Evolutionary conservation across 1,140 invertebrate species (phyloP).

Genomic region (Antheraea mylitta): DNA sequence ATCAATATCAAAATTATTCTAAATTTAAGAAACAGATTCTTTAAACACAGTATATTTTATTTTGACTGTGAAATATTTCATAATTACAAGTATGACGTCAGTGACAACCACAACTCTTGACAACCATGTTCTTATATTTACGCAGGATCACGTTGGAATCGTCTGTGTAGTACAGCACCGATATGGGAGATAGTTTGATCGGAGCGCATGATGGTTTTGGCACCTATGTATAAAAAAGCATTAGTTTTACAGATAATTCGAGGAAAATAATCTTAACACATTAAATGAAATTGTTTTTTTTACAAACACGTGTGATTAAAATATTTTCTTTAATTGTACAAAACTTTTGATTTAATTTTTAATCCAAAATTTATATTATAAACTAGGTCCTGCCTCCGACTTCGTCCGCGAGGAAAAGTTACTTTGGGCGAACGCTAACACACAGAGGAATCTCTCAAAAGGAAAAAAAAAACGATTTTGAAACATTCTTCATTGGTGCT

Average conservation of each 20-base stretch:
- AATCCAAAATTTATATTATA: no score
- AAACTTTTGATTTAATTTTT: no score
- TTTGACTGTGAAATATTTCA: no score
- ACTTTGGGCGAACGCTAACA: no score
- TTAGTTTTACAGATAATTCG: background rate
- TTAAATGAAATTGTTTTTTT: no score
- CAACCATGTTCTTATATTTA: constrained; percentile 97
- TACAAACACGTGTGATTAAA: no score
- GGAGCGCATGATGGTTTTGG: constrained; percentile 96
- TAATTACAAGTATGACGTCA: constrained; percentile 58
- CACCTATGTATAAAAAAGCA: constrained; percentile 62
- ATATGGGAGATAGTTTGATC: constrained; percentile 92
- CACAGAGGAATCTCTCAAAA: no score
- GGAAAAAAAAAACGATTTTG: no score
- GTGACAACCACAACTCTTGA: constrained; percentile 97
- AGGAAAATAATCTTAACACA: background rate
- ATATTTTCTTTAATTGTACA: no score
- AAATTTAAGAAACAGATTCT: background rate
- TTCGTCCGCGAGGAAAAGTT: no score
- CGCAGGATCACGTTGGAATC: constrained; percentile 95
- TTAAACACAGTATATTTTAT: background rate
- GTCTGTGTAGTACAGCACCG: constrained; percentile 93
- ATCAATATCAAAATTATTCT: background rate
- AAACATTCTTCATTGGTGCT: no score
- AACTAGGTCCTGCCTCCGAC: no score